Base-by-base conservation (phyloP, 2,113 vertebrate genomes). In the Chamaetylas fuelleborni region DNA sequence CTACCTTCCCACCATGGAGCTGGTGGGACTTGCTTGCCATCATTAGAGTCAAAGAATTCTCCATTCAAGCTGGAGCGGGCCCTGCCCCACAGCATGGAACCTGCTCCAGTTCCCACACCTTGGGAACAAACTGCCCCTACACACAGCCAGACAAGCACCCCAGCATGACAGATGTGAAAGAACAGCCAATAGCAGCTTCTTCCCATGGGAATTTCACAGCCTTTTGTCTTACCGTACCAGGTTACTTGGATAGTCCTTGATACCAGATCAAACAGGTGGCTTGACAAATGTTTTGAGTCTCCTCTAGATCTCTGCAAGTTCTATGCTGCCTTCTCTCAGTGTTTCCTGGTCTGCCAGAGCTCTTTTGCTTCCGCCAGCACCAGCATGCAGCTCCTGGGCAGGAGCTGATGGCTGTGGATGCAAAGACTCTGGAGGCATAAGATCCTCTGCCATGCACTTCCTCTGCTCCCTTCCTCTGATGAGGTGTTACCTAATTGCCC, bases 401-500 rank as follows among this genome's bases (percentile, higher is more conserved):
- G 81, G 60, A 60, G 24, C 34, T n/a, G 72, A 31, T 34, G 48
- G 29, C 34, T 82, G 43, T 48, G 69, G 62, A 69, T 70, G 58
- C 51, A 58, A 90, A 88, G 89, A 40, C 40, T 73, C 22, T 19
- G 82, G 79, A 69, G 45, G 76, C 74, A 45, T 29, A 71, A 84
- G 57, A 73, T 65, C 57, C 61, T 89, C 76, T 93, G 88, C 77
- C 69, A 11, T 4, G 8, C 7, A 43, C 72, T 94, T 94, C 83
- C 88, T 89, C 70, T 93, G 43, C 42, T 31, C 34, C 38, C 40
- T 94, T 94, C 48, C 47, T 65, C 81, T 87, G 72, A 87, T 10
- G 36, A 93, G 81, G 72, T 67, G 25, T 93, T 95, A 95, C 31
- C 43, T 95, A 96, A 97, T 95, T 79, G 48, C 15, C 43, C 66